Evolutionary conservation across 2,888 invertebrate genomes (phyloP), one percentile per base, ranked within the genome.

Genomic region (Eilema sororculum): DNA sequence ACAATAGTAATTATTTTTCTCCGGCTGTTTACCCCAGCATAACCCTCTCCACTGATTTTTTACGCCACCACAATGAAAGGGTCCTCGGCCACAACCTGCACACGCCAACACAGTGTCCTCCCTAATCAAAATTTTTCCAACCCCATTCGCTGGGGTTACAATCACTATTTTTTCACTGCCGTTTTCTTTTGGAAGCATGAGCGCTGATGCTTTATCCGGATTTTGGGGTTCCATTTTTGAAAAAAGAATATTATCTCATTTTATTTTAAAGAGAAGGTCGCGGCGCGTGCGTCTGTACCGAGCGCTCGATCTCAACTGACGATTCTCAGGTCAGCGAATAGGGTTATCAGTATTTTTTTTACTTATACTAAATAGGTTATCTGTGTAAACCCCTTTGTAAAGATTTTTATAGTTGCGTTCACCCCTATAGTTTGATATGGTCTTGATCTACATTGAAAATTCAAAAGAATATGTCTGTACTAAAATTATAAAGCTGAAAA

Each of bases 51-150:
- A 95, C 75, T 93, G 90, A 4, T 87, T 89, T 67, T 91, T 90
- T 0, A 92, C 91, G 3, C 91, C 91, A 0, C 88, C 84, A 82
- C 95, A 95, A 0, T 91, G 86, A 30, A 95, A 93, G 72, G 91
- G 91, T 0, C 91, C 86, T 12, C 85, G 84, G 0, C 93, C 92
- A 74, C 95, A 95, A 0, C 92, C 91, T 0, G 91, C 90, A 74
- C 94, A 95, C 0, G 90, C 87, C 46, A 94, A 71, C 12, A 94
- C 88, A 3, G 95, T 95, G 65, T 95, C 95, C 56, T 95, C 95
- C 33, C 95, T 81, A 0, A 95, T 89, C 57, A 95, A 77, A 90
- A 84, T 87, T 74, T 90, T 92, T 2, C 90, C 90, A 0, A 87
- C 85, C 0, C 88, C 90, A 57, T 87, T 86, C 12, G 68, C 75